Base-by-base conservation (phyloP, 1,140 invertebrate genomes). In the Metopolophium dirhodum region DNA sequence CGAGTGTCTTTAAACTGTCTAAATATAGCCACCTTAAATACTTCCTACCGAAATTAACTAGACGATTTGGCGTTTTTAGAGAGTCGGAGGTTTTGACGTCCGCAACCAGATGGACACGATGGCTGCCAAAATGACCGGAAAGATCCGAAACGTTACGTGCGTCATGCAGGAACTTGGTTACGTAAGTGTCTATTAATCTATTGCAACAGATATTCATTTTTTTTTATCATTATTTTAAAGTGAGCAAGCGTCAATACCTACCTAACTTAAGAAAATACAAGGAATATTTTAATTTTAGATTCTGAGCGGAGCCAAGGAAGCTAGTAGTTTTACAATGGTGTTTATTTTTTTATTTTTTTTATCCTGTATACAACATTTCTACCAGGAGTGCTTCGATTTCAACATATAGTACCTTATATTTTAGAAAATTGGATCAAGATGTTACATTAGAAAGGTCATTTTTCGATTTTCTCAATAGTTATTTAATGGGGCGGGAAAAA, bases 131-230 rank as follows among this genome's bases (percentile, higher is more conserved):
- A 95, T 96, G 90, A 95, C 95, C 35, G 95, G 95, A 30, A 95
- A 95, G 94, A 95, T 96, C 0, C 95, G 95, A 83, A 97, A 97
- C 94, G 96, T 96, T 7, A 97, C 96, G 0, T 97, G 96, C 94
- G 96, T 97, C 41, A 96, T 97, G 96, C 96, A 97, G 94, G 96
- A 97, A 94, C 95, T 97, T 2, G 96, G 96, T 88, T 97, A 97
- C 95, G 96, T 97, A 94, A 96, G 96, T 95, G 94, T 89, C 0
- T n/a, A 49, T 49, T 45, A 51, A 35, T 57, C 30, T n/a, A 35
- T 7, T 77, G 30, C n/a, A 18, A 18, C 1, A 4, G n/a, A 77
- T n/a, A 20, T 77, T n/a, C 18, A n/a, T 77, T 77, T n/a, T 77
- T n/a, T n/a, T n/a, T 37, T 9, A 18, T 77, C 14, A 77, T 77